Conservation (phyloP, 92 coral and sea anemone genomes). For the Zoanthus gigantus region DNA sequence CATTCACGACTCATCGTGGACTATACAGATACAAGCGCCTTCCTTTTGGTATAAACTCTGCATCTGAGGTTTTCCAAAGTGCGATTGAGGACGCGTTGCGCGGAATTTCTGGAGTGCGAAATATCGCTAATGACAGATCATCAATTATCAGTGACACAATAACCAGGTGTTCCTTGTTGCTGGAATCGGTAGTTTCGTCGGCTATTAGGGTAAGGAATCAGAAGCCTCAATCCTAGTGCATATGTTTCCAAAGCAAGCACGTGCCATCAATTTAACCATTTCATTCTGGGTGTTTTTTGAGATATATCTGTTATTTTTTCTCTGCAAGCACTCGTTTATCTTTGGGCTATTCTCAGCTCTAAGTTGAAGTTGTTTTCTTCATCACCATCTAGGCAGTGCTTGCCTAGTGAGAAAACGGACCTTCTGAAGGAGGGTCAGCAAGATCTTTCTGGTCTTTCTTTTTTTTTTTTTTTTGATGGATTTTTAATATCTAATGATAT, state of each 20-base stretch:
- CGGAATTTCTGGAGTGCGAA: no score
- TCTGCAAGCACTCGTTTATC: slow-evolving; percentile 23
- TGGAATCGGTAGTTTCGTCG: slow-evolving; percentile 36
- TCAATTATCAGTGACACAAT: background rate
- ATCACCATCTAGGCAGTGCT: slow-evolving; percentile 22
- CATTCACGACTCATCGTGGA: no score
- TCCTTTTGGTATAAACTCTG: no score
- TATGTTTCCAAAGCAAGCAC: background rate
- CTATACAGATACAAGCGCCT: no score
- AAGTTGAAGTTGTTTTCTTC: slow-evolving; percentile 31
- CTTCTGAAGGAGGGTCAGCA: slow-evolving; percentile 15
- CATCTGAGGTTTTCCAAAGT: no score
- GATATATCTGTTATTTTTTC: slow-evolving; percentile 18
- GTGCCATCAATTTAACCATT: background rate
- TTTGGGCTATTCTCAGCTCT: slow-evolving; percentile 24
- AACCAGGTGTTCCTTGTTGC: slow-evolving; percentile 39
- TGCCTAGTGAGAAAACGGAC: slow-evolving; percentile 10
- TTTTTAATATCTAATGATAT: background rate
- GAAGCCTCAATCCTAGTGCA: slow-evolving; percentile 7
- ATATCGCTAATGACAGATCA: no score
- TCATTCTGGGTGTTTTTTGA: slow-evolving; percentile 30
- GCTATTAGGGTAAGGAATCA: slow-evolving; percentile 36
- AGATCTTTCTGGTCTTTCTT: background rate
- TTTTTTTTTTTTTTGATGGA: slow-evolving; percentile 1
- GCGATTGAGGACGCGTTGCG: no score